Base-by-base conservation (phyloP, 2,797 vertebrate species). In the Thaleichthys pacificus region DNA sequence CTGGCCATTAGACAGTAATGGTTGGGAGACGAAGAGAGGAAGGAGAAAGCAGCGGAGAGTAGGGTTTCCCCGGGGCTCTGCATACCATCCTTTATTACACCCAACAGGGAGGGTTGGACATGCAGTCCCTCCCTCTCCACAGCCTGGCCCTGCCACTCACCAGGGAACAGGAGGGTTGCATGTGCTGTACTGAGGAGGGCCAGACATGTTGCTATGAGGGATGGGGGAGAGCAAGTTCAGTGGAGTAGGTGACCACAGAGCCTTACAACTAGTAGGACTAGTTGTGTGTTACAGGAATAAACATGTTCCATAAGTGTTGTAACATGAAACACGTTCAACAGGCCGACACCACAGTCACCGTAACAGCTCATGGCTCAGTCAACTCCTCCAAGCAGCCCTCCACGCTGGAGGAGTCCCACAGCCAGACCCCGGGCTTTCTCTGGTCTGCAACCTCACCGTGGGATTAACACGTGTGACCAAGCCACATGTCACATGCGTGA, bases 1-100 rank as follows among this genome's bases (percentile, higher is more conserved):
- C 95, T 96, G 95, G 95, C 96, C 95, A 98, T 98, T 98, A 97
- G 95, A 95, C 94, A 96, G 94, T 96, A 97, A 98, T 97, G 95
- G 96, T 85, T 93, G 93, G 90, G 95, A 54, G 51, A 4, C 51
- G 8, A 54, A 14, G 51, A 54, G 51, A 54, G 51, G 51, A n/a
- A 54, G 17, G 51, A 54, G 51, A 54, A 8, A n/a, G 51, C 15
- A 95, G 94, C 95, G 93, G 91, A 95, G 95, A 95, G 94, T 97
- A 96, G 93, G 94, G 96, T 98, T 97, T 97, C 96, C 96, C 96
- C 96, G 94, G 91, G 95, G 96, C 96, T 97, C 96, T 96, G 94
- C 93, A 94, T 95, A 94, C 95, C 95, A 96, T 96, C 96, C 93
- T 97, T 97, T 96, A 97, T 97, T 96, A 97, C 96, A 94, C 93